Evolutionary conservation across 2,797 vertebrate species (phyloP).

Genomic region (Pteropus rufus): DNA sequence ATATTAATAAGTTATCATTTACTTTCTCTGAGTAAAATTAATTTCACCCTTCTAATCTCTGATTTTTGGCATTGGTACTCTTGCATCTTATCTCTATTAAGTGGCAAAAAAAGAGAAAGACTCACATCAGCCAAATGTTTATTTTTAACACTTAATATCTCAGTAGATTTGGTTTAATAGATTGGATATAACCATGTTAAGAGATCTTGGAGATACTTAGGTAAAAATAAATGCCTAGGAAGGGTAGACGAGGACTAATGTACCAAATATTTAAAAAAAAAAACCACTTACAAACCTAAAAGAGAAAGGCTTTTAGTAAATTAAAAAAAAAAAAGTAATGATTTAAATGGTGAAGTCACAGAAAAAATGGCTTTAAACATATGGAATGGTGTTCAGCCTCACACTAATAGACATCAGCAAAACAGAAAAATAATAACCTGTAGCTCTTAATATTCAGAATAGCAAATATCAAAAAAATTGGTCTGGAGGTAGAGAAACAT

Average conservation of each 20-base stretch:
- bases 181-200: neutral
- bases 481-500: neutral
- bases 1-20: neutral
- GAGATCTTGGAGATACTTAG: neutral
- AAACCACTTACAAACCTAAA: neutral
- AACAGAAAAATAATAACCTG: neutral
- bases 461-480: neutral
- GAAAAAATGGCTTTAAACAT: neutral
- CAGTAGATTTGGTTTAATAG: neutral
- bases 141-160: neutral
- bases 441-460: neutral
- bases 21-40: neutral
- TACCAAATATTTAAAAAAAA: neutral
- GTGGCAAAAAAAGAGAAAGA: neutral
- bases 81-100: neutral
- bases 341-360: neutral
- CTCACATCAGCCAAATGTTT: neutral
- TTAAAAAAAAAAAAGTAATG: neutral
- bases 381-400: neutral
- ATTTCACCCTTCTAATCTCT: neutral
- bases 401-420: neutral
- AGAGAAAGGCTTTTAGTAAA: neutral
- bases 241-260: neutral
- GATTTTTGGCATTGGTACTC: neutral
- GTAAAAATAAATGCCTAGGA: neutral